A percentile compares a stretch with the other conserved stretches of the same genome.
Conservation (phyloP, 2,113 vertebrate species). For the Oncorhynchus mykiss region DNA sequence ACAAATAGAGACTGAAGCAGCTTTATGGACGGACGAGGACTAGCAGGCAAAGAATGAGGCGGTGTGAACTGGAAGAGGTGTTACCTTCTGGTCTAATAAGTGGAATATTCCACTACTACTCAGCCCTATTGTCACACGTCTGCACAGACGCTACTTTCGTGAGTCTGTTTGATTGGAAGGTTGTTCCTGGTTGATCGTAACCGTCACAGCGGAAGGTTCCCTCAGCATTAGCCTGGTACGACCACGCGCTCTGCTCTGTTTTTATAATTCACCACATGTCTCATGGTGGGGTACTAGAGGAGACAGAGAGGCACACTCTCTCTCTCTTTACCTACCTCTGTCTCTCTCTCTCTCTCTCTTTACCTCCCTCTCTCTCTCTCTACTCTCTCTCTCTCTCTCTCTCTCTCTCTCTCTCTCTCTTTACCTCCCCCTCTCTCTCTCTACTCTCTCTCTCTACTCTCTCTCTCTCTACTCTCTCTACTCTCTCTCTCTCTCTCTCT, state of each 20-base stretch:
- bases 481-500: too few relatives aligned
- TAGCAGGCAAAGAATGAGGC: background rate
- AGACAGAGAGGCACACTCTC: too few relatives aligned
- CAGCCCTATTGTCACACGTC: background rate
- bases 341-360: too few relatives aligned
- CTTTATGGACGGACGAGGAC: background rate
- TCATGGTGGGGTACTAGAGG: conserved; percentile 63
- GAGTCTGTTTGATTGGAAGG: conserved; percentile 27
- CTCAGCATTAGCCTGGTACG: too few relatives aligned
- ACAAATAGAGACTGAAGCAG: background rate
- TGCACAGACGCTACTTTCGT: too few relatives aligned
- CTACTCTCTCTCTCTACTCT: too few relatives aligned
- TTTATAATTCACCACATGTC: conserved; percentile 65
- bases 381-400: too few relatives aligned
- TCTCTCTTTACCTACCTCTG: too few relatives aligned
- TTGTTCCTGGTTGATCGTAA: conserved; percentile 4
- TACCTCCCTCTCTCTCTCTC: too few relatives aligned
- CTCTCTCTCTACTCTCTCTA: too few relatives aligned
- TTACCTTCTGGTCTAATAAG: background rate
- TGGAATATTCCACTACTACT: background rate
- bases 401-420: too few relatives aligned
- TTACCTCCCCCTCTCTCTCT: too few relatives aligned
- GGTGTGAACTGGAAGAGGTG: background rate
- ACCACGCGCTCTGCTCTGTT: conserved; percentile 30
- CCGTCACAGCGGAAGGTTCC: conserved; percentile 18